Evolutionary conservation across 2,797 vertebrate genomes (phyloP), one percentile per base, ranked within the genome.

Genomic region (Mormyrops attenuatus): DNA sequence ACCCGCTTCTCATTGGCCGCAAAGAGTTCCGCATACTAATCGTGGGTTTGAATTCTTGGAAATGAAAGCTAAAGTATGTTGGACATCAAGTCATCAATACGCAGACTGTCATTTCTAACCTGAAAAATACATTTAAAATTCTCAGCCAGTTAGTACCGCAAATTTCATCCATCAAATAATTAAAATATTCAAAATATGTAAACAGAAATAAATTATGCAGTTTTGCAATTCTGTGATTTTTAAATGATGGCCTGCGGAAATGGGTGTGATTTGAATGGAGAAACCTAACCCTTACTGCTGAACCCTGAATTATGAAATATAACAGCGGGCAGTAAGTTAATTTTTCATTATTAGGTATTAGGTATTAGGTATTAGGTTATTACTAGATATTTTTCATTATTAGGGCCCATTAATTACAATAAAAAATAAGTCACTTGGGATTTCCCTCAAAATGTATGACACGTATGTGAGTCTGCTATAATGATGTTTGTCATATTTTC

Each of bases 221-320:
- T 73, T 73, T 73, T 17, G 17, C 30, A 73, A 38, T 73, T 69
- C 11, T 69, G 66, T 30, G 26, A 34, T 69, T 34, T 73, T 73
- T 17, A 38, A 73, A 34, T 38, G 66, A 38, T 5, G 66, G 66
- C 66, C 26, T 73, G 66, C 1, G n/a, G 20, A 82, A 82, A 82
- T 9, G n/a, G n/a, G 77, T 84, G 77, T n/a, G 41, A 84, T 84
- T n/a, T 49, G 80, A 84, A 84, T 84, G 80, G 47, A 84, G 20
- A 15, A 11, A 60, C 41, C 15, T 60, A 7, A 77, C 44, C 22
- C 26, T 77, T 53, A 22, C 50, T 38, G 44, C 47, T 66, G 66
- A 73, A 38, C 13, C 30, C 11, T 5, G 63, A 63, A 63, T 63
- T 26, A 26, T 77, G 69, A 38, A 41, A 38, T 73, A 73, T 73